Evolutionary conservation across 2,797 vertebrate species (phyloP), one percentile per base, ranked within the genome.

Genomic region (Phylloscopus collybita): DNA sequence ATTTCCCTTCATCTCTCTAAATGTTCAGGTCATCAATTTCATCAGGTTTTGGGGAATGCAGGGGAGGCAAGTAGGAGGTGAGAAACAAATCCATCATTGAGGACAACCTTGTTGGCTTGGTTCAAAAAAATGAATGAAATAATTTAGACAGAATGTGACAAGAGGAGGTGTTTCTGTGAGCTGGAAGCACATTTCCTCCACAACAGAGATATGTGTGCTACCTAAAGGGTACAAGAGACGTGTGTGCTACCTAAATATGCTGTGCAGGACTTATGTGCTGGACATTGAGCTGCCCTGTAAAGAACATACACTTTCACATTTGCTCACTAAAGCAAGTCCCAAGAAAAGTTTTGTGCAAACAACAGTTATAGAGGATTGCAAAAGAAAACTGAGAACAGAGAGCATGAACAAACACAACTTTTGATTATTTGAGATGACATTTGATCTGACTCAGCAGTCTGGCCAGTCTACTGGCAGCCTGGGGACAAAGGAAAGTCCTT

Each of bases 381-480:
- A 79, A 50, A 60, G 66, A 40, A 80, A 88, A 56, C 9, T 0
- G 1, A 88, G 65, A 62, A 49, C 54, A 71, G 27, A 36, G 49
- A 44, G 27, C 0, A 0, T 3, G 10, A 83, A 47, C 0, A 0
- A 91, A 88, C 61, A 57, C 56, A 86, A 26, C 32, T 86, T 67
- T 18, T 50, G 40, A 62, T 79, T 65, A 56, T 79, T 65, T 54
- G 61, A 86, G 59, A 13, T 4, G n/a, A 38, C 67, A 86, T 70
- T 72, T 86, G 47, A 75, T 79, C 47, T 83, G 84, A 85, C 50
- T 81, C 49, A 87, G 80, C 64, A 83, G 36, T 36, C 74, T 80
- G 61, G n/a, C 16, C 16, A 40, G 65, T 21, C 69, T 80, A 62
- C 87, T 51, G 61, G 36, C 29, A 64, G 49, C 42, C 60, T 32